Percentiles rank a stretch among this genome's conserved stretches.
Conservation (phyloP, 2,888 invertebrate species). For the Cephus spinipes region DNA sequence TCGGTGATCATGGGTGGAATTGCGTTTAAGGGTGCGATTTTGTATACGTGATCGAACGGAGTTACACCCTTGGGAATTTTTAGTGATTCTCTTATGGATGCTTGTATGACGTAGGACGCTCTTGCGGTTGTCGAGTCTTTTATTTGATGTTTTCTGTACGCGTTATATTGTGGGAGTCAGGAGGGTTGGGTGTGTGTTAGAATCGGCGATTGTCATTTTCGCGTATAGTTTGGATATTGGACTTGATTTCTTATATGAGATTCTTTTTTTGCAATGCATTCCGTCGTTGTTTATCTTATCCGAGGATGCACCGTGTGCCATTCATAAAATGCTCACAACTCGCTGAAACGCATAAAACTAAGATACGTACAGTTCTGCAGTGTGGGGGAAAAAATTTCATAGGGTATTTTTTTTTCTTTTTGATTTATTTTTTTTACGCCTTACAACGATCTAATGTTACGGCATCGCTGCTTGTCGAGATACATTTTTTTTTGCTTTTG, state of each 20-base stretch:
- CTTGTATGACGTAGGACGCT: background rate
- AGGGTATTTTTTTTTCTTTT: background rate
- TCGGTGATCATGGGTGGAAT: background rate
- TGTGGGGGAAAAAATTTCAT: background rate
- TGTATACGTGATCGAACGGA: background rate
- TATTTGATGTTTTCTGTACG: too few species aligned
- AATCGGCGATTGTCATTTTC: background rate
- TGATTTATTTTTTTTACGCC: too few species aligned
- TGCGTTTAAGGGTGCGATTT: background rate
- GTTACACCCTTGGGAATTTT: background rate
- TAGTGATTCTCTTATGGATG: background rate
- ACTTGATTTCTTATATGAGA: background rate
- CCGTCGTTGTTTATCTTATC: background rate
- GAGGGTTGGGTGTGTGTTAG: background rate
- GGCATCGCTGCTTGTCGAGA: background rate
- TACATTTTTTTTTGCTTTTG: background rate
- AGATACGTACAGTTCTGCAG: background rate
- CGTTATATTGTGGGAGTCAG: too few species aligned
- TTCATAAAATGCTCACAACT: background rate
- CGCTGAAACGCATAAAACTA: background rate
- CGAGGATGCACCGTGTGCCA: background rate
- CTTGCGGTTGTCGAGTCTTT: too few species aligned
- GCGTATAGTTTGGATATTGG: background rate
- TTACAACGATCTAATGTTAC: too few species aligned
- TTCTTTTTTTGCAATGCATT: background rate